Percentiles rank a stretch among this genome's conserved stretches.
phyloP scores from a whole-genome alignment of 2,888 invertebrate genomes.

The Pelosia muscerda region DNA sequence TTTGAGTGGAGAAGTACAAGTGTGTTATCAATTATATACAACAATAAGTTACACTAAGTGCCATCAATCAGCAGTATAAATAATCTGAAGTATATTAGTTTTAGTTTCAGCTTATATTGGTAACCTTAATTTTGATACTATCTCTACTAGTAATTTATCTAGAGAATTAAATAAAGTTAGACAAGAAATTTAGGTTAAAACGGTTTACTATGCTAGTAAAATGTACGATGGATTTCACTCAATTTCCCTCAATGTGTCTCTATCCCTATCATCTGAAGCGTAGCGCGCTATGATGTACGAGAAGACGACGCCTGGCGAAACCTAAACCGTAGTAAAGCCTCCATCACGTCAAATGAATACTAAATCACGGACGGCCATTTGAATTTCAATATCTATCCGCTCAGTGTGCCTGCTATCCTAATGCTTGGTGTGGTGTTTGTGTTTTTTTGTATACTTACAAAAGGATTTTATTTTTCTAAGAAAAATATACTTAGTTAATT shows the following conservation, averaged over 20 bases:
- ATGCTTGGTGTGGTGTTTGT: constrained; percentile 51
- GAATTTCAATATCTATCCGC: constrained; percentile 84
- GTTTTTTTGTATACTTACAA: constrained; percentile 45
- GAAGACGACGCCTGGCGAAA: constrained; percentile 86
- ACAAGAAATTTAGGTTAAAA: not conserved
- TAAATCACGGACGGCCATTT: constrained; percentile 84
- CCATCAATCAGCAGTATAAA: no score
- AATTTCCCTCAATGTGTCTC: constrained; percentile 51
- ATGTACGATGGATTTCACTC: not conserved
- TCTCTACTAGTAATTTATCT: not conserved
- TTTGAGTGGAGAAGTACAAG: no score
- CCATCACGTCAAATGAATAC: constrained; percentile 87
- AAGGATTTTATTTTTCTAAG: not conserved
- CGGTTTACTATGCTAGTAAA: not conserved
- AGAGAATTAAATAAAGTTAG: not conserved
- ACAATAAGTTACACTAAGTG: no score
- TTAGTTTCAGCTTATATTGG: not conserved
- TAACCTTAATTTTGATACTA: no score
- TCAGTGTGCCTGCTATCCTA: constrained; percentile 57
- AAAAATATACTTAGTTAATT: not conserved
- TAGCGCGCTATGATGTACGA: constrained; percentile 84
- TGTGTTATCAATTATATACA: no score
- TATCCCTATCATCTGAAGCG: constrained; percentile 67
- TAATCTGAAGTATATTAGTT: no score
- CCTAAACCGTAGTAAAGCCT: constrained; percentile 85